Evolutionary conservation across 1,140 invertebrate genomes (phyloP).

Genomic region (Leucophenga varia): DNA sequence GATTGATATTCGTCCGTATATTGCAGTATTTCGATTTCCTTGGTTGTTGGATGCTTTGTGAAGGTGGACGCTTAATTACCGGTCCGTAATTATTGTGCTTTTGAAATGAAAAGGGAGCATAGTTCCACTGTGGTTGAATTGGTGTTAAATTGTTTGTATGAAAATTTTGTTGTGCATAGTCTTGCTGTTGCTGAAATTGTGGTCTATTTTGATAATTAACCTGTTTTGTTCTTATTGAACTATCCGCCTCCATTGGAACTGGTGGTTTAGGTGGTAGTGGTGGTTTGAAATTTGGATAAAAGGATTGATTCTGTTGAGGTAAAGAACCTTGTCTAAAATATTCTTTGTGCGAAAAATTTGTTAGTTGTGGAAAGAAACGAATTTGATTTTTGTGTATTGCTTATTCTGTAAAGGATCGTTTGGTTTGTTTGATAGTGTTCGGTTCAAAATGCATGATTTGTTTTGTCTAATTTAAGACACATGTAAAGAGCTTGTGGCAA

Average conservation of each 20-base stretch:
- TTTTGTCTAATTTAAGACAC: conserved; percentile 7
- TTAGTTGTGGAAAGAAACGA: neutral
- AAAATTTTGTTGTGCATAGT: neutral
- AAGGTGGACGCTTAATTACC: no score
- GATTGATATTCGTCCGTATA: no score
- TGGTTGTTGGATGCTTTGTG: no score
- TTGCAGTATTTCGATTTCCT: no score
- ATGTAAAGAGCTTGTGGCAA: conserved; percentile 4
- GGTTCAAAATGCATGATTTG: neutral
- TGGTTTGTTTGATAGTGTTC: no score
- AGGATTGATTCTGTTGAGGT: no score
- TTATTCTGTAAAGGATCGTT: neutral
- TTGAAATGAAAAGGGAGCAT: no score
- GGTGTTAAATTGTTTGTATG: neutral
- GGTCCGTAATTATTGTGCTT: no score
- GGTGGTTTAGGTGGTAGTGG: neutral
- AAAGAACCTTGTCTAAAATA: no score
- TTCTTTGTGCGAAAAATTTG: neutral
- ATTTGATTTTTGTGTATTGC: neutral
- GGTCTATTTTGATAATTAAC: no score
- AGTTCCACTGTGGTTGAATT: neutral
- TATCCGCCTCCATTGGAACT: neutral
- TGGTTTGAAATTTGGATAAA: neutral
- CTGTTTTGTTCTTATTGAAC: no score
- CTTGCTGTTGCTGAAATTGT: no score